These are phyloP conservation scores for Menidia beryllina DNA, from an alignment of 2,113 vertebrate species.

Conservation along the genomic window DNA sequence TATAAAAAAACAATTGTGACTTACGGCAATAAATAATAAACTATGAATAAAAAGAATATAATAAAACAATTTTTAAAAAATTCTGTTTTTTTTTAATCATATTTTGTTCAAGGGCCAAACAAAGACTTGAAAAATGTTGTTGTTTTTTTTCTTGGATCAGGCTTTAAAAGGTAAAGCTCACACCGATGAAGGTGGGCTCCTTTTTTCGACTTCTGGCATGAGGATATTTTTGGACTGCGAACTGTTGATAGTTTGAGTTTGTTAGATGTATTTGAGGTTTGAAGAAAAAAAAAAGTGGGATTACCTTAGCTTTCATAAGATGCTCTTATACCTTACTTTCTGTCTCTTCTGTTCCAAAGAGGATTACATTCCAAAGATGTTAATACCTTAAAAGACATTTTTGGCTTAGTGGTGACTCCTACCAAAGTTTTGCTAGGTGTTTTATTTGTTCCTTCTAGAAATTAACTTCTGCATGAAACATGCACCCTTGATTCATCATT, in stretches of 20 bases:
- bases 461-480: background rate
- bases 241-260: constrained; percentile 68
- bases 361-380: constrained; percentile 67
- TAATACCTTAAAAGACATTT: constrained; percentile 57
- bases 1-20: too few relatives aligned
- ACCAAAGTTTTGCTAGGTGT: constrained; percentile 24
- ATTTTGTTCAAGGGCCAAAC: too few relatives aligned
- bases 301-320: constrained; percentile 64
- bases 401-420: constrained; percentile 62
- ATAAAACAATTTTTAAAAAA: too few relatives aligned
- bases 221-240: constrained; percentile 48
- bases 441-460: background rate
- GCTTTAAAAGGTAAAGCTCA: too few relatives aligned
- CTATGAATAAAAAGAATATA: too few relatives aligned
- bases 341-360: constrained; percentile 64
- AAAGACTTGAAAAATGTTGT: too few relatives aligned
- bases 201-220: constrained; percentile 27
- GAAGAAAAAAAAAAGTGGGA: constrained; percentile 58
- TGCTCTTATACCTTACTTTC: constrained; percentile 40
- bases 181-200: constrained; percentile 44
- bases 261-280: constrained; percentile 66
- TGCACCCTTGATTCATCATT: background rate
- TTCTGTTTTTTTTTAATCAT: too few relatives aligned
- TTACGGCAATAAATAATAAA: too few relatives aligned
- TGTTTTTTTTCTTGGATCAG: too few relatives aligned